Base-by-base conservation (phyloP, 1,140 invertebrate genomes). In the Drosophila athabasca region DNA sequence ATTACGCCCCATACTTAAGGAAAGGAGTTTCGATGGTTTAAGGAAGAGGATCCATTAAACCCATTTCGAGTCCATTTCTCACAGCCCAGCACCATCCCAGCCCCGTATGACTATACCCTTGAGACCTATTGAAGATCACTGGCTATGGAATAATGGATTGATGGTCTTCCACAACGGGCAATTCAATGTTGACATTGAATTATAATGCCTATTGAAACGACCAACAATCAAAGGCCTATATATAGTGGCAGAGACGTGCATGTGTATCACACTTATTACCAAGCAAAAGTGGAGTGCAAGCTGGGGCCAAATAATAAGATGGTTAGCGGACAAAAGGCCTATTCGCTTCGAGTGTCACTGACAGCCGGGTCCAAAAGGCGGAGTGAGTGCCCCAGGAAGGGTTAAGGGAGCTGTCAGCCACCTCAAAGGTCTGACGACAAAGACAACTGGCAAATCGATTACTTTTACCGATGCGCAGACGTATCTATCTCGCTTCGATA, bases 171-270 rank as follows among this genome's bases (percentile, higher is more conserved):
- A 57, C 66, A 46, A 60, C 49, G 26, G 54, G 50, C 44, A 57
- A 80, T 9, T 13, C 35, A 79, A 78, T 81, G 78, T 87, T 88
- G 82, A 88, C 82, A 87, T 87, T 87, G 82, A 87, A 87, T 76
- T 82, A 87, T 68, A 75, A 74, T 74, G 69, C 64, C 73, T 58
- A 77, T 81, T 82, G 62, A 61, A 57, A 59, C 54, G 59, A 57
- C 41, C 31, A 52, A 55, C 62, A 76, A 78, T 66, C 64, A 79
- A 65, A 58, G 65, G 71, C 70, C 62, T 74, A 58, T 52, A 74
- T 58, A 74, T 65, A 62, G 35, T 55, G 49, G 1, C 17, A 39
- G 3, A 17, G 15, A 3, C 29, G 19, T 24, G 13, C 13, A 9
- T 24, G 22, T 11, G 11, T 48, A 49, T 19, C 31, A 9, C 45